phyloP scores from a whole-genome alignment of 2,888 invertebrate species.

The Parnassius smintheus region DNA sequence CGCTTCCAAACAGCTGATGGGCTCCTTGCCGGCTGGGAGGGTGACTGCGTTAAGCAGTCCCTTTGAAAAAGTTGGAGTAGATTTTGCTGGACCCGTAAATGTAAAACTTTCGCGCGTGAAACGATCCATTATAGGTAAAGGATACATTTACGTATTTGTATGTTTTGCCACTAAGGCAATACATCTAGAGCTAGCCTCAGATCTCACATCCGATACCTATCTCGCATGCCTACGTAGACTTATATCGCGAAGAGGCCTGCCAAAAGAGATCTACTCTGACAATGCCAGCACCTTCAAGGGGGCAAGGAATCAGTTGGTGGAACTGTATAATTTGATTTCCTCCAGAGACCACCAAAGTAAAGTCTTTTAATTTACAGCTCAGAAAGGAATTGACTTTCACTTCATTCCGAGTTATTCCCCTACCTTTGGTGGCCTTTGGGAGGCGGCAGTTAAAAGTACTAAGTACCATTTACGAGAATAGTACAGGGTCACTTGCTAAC shows the following conservation, averaged over 20 bases:
- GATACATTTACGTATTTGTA: not conserved
- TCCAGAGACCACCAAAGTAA: no score
- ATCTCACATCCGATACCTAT: not conserved
- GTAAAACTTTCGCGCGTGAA: not conserved
- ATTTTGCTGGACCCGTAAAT: not conserved
- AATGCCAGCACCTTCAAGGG: not conserved
- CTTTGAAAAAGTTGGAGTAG: not conserved
- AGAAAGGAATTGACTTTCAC: no score
- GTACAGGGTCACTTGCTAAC: not conserved
- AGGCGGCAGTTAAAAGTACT: no score
- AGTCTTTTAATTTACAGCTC: no score
- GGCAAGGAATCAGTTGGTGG: constrained; percentile 3
- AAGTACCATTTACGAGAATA: not conserved
- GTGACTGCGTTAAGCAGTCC: not conserved
- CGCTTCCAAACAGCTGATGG: not conserved
- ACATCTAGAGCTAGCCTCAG: no score
- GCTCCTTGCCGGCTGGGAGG: not conserved
- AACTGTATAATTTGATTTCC: not conserved
- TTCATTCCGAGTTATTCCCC: no score
- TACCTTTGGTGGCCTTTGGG: no score
- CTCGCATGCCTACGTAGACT: not conserved
- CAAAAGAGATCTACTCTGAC: not conserved
- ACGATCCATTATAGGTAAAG: not conserved
- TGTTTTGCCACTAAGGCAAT: not conserved
- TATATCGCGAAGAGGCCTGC: not conserved